Evolutionary conservation across 1,140 invertebrate species (phyloP).

Genomic region (Achroia grisella): DNA sequence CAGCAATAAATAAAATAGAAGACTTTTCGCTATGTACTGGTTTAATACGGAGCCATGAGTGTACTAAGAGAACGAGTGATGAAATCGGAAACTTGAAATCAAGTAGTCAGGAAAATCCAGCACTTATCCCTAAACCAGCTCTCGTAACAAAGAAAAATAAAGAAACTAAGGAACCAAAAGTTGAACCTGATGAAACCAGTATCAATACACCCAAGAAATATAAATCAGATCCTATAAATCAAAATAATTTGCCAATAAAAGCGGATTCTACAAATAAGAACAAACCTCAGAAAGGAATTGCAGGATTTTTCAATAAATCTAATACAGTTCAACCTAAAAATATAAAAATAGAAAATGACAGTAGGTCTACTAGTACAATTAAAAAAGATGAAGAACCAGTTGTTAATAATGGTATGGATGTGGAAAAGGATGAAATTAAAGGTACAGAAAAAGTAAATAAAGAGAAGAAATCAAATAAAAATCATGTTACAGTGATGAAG

Average conservation of each 20-base stretch:
- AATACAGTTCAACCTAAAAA: constrained; percentile 17
- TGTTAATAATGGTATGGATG: constrained; percentile 14
- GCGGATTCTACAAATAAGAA: constrained; percentile 14
- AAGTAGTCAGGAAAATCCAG: constrained; percentile 25
- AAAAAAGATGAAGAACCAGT: constrained; percentile 4
- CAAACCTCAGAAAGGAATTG: constrained; percentile 44
- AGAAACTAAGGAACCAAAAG: constrained; percentile 13
- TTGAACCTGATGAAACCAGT: not conserved
- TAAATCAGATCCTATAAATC: constrained; percentile 6
- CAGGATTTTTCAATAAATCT: constrained; percentile 51
- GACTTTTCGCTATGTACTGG: constrained; percentile 48
- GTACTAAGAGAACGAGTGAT: constrained; percentile 33
- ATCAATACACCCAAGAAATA: not conserved
- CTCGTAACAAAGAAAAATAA: constrained; percentile 21
- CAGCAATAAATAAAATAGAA: constrained; percentile 41
- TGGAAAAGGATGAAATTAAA: constrained; percentile 8
- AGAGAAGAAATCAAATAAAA: constrained; percentile 20
- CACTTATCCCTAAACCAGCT: constrained; percentile 12
- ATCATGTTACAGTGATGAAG: constrained; percentile 33
- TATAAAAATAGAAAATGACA: constrained; percentile 11
- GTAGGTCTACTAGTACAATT: constrained; percentile 9
- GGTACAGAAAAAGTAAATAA: constrained; percentile 7
- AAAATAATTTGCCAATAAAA: constrained; percentile 19
- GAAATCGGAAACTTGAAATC: constrained; percentile 45
- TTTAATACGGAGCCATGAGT: constrained; percentile 38